Percentiles rank a stretch among this genome's conserved stretches.
These are phyloP conservation scores for Salvelinus fontinalis DNA, from an alignment of 2,113 vertebrate genomes.

Conservation along the genomic window DNA sequence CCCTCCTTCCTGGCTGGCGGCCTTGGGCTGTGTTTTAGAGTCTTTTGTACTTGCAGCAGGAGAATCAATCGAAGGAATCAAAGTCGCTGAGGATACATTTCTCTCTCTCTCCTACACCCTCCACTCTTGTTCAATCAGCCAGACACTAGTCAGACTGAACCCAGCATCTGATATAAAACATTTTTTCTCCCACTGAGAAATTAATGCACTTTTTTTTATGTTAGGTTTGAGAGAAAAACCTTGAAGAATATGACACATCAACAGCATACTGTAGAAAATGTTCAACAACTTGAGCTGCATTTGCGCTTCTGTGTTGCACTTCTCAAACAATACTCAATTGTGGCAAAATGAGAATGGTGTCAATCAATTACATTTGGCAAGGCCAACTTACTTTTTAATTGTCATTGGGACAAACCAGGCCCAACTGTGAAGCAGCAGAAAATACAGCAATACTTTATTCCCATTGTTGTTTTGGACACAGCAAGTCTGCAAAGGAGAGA, in stretches of 20 bases:
- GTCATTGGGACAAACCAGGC: no score
- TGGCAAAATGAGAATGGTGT: no score
- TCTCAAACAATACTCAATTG: neutral
- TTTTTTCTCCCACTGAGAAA: neutral
- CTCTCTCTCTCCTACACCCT: constrained; percentile 15
- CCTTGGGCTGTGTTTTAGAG: constrained; percentile 46
- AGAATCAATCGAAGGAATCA: constrained; percentile 44
- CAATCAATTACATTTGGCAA: no score
- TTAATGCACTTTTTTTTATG: constrained; percentile 21
- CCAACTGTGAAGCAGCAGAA: constrained; percentile 3
- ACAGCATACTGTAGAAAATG: constrained; percentile 26
- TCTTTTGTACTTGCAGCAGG: constrained; percentile 44
- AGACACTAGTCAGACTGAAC: constrained; percentile 21
- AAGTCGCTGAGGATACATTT: constrained; percentile 36
- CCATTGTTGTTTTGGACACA: no score
- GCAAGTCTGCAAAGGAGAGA: neutral
- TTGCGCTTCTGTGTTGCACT: constrained; percentile 6
- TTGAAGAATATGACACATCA: constrained; percentile 28
- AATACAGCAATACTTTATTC: constrained; percentile 19
- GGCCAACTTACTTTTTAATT: neutral
- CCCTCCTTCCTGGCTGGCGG: constrained; percentile 19
- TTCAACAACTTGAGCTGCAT: neutral
- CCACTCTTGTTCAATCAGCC: constrained; percentile 11
- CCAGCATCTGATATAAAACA: constrained; percentile 7
- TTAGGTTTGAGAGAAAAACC: constrained; percentile 16